A percentile compares a stretch with the other conserved stretches of the same genome.
Conservation (phyloP, 2,888 invertebrate species). For the Drosophila prostipennis region DNA sequence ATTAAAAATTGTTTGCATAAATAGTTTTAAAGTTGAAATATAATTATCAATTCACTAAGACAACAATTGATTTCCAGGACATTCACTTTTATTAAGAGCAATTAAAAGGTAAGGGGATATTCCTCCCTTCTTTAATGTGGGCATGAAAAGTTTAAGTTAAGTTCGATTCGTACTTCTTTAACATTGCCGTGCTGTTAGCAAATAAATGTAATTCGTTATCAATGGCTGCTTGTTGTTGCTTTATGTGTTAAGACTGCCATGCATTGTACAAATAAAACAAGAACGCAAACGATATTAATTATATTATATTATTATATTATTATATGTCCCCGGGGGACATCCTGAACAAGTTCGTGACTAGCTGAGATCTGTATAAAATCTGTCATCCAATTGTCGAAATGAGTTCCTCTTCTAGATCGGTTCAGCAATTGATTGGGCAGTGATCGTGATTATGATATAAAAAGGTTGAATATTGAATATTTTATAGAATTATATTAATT, state of each 20-base stretch:
- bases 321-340: neutral
- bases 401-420: neutral
- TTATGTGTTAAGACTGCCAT: slow-evolving; percentile 44
- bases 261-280: slow-evolving; percentile 40
- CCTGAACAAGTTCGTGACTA: neutral
- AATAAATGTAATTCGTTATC: slow-evolving; percentile 35
- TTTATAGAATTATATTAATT: no score
- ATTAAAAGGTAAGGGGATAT: no score
- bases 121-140: slow-evolving; percentile 6
- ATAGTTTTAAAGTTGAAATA: neutral
- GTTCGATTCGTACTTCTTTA: slow-evolving; percentile 15
- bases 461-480: no score
- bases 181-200: slow-evolving; percentile 44
- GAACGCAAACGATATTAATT: slow-evolving; percentile 9
- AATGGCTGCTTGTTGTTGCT: slow-evolving; percentile 35
- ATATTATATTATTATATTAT: no score
- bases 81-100: neutral
- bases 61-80: neutral
- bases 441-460: no score
- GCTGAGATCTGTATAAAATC: slow-evolving; percentile 23
- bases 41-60: neutral
- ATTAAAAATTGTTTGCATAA: no score
- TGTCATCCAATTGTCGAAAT: neutral
- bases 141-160: slow-evolving; percentile 13
- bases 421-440: no score